A percentile compares a stretch with the other conserved stretches of the same genome.
Conservation (phyloP, 2,797 vertebrate species). For the Dromococcyx pavoninus region DNA sequence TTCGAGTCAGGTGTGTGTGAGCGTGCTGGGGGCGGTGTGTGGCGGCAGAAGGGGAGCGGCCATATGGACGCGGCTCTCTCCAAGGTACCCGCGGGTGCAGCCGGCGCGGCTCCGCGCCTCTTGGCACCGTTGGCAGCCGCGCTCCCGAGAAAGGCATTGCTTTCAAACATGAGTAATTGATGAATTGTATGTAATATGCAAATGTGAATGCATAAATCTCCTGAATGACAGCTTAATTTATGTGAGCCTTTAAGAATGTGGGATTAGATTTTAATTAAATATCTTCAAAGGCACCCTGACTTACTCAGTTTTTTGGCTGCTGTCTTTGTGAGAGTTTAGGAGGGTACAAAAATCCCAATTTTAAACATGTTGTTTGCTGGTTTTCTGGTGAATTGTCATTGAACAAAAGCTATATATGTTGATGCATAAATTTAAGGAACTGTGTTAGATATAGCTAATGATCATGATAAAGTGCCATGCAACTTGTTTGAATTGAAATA, state of each 20-base stretch:
- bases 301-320: slow-evolving; percentile 75
- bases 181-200: slow-evolving; percentile 84
- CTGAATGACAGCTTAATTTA: slow-evolving; percentile 85
- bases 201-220: slow-evolving; percentile 85
- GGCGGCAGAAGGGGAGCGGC: background rate
- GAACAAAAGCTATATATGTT: background rate
- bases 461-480: background rate
- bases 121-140: slow-evolving; percentile 79
- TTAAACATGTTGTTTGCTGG: background rate
- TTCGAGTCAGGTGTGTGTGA: background rate
- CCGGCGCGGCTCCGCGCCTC: slow-evolving; percentile 40
- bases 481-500: background rate
- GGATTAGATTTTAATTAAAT: slow-evolving; percentile 89
- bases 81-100: slow-evolving; percentile 59
- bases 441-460: background rate
- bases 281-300: slow-evolving; percentile 85
- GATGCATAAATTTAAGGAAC: background rate
- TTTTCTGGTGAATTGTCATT: slow-evolving; percentile 19
- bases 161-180: slow-evolving; percentile 87
- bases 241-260: slow-evolving; percentile 83
- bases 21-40: background rate
- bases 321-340: slow-evolving; percentile 52
- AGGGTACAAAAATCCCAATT: slow-evolving; percentile 41
- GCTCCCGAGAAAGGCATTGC: slow-evolving; percentile 77
- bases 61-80: slow-evolving; percentile 79